These are phyloP conservation scores for Lysiphlebus fabarum DNA, from an alignment of 1,140 invertebrate species.

Conservation along the genomic window DNA sequence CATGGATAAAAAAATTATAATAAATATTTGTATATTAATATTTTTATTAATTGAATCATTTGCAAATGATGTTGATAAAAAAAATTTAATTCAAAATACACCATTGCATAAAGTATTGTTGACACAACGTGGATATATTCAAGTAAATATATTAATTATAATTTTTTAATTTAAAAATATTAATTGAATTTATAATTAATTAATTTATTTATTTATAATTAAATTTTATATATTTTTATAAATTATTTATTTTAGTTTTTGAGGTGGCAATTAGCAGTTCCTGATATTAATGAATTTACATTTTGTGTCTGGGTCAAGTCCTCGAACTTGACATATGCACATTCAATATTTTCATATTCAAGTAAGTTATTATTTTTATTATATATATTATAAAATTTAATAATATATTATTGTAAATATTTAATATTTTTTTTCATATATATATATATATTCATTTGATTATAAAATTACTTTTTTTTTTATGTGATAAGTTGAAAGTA, in stretches of 20 bases:
- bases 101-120: slow-evolving; percentile 59
- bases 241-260: slow-evolving; percentile 59
- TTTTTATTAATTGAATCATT: background rate
- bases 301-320: slow-evolving; percentile 66
- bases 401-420: no score
- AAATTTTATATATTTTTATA: background rate
- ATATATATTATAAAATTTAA: no score
- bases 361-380: slow-evolving; percentile 54
- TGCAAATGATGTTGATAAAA: slow-evolving; percentile 1
- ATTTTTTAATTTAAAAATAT: background rate
- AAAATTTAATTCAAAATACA: slow-evolving; percentile 20
- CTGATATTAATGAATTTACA: slow-evolving; percentile 63
- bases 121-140: slow-evolving; percentile 65
- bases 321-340: slow-evolving; percentile 58
- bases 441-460: no score
- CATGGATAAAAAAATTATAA: background rate
- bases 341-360: slow-evolving; percentile 65
- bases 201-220: slow-evolving; percentile 11
- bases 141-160: slow-evolving; percentile 51
- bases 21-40: background rate
- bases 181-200: background rate
- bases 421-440: no score
- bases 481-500: no score
- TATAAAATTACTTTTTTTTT: no score
- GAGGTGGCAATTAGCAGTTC: slow-evolving; percentile 61